phyloP scores from a whole-genome alignment of 1,140 invertebrate species.

The Heterodera schachtii region DNA sequence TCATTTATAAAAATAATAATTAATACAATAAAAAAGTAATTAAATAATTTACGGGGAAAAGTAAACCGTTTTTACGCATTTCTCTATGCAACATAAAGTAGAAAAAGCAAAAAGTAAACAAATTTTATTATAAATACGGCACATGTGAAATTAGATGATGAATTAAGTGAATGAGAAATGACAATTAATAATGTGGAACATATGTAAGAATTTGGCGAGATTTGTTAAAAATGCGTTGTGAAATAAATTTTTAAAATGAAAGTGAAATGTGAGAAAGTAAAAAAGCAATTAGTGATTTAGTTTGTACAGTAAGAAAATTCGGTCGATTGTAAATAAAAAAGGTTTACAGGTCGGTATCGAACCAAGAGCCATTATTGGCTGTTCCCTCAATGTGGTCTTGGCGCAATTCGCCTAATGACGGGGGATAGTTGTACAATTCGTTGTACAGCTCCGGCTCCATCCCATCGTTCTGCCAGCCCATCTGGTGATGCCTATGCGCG shows the following conservation, averaged over 20 bases:
- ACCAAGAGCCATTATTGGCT: conserved; percentile 51
- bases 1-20: too few species aligned
- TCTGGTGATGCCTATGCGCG: conserved; percentile 27
- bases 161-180: too few species aligned
- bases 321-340: not conserved
- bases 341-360: conserved; percentile 49
- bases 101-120: too few species aligned
- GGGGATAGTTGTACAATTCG: conserved; percentile 51
- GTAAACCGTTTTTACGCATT: too few species aligned
- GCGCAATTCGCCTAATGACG: conserved; percentile 47
- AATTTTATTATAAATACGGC: too few species aligned
- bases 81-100: too few species aligned
- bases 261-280: conserved; percentile 4
- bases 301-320: too few species aligned
- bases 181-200: not conserved
- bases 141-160: too few species aligned
- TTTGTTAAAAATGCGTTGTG: conserved; percentile 7
- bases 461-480: conserved; percentile 52
- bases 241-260: too few species aligned
- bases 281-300: too few species aligned
- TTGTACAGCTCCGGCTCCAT: conserved; percentile 56
- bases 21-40: too few species aligned
- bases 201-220: conserved; percentile 5
- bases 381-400: conserved; percentile 49
- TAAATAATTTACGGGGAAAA: too few species aligned